These are phyloP conservation scores for Hycleus cichorii DNA, from an alignment of 1,140 invertebrate genomes.

Conservation along the genomic window DNA sequence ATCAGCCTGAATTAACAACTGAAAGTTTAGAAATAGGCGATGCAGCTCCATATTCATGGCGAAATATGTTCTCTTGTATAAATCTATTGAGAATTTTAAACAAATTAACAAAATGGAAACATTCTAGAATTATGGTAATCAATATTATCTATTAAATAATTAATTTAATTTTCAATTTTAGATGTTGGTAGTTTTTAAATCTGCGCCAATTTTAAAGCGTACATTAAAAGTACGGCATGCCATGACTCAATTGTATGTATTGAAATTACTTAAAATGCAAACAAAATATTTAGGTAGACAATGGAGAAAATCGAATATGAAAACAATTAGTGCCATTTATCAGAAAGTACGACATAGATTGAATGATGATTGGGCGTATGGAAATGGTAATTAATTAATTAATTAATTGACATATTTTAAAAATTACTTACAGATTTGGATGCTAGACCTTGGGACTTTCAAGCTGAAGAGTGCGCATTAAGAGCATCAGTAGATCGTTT, in stretches of 20 bases:
- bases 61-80: slow-evolving; percentile 97
- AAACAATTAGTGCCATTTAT: slow-evolving; percentile 98
- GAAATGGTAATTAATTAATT: slow-evolving; percentile 63
- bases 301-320: slow-evolving; percentile 99
- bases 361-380: slow-evolving; percentile 99
- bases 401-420: slow-evolving; percentile 7
- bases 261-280: slow-evolving; percentile 99
- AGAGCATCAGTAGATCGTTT: slow-evolving; percentile 91
- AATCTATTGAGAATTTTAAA: slow-evolving; percentile 95
- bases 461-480: slow-evolving; percentile 94
- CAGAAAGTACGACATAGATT: slow-evolving; percentile 90
- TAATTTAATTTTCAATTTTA: slow-evolving; percentile 36
- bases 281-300: slow-evolving; percentile 98
- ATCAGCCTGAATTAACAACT: slow-evolving; percentile 87
- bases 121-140: slow-evolving; percentile 91
- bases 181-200: slow-evolving; percentile 99
- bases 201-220: slow-evolving; percentile 94
- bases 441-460: slow-evolving; percentile 96
- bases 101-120: slow-evolving; percentile 99
- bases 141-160: not conserved
- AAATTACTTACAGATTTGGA: slow-evolving; percentile 68
- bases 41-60: slow-evolving; percentile 85
- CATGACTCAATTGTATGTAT: slow-evolving; percentile 96
- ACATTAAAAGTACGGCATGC: slow-evolving; percentile 93
- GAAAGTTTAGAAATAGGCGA: slow-evolving; percentile 91